Percentiles rank a stretch among this genome's conserved stretches.
Conservation (phyloP, 2,797 vertebrate species). For the Sebastes matsubarae region DNA sequence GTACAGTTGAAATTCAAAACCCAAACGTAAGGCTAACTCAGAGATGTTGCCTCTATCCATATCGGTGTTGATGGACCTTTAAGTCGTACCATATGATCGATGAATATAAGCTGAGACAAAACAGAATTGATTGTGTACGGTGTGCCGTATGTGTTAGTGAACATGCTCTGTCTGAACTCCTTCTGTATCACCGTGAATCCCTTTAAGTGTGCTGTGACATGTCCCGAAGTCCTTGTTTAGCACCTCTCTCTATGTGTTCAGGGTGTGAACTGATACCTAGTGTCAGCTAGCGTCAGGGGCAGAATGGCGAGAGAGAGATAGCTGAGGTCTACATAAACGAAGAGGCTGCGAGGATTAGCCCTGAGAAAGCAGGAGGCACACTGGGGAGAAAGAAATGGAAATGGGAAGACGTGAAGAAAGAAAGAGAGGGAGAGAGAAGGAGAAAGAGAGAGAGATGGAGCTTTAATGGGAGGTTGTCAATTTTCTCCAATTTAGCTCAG, state of each 20-base stretch:
- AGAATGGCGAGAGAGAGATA: constrained; percentile 63
- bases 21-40: neutral
- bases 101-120: neutral
- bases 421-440: constrained; percentile 12
- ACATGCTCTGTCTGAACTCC: constrained; percentile 75
- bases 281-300: constrained; percentile 88
- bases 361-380: constrained; percentile 52
- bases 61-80: neutral
- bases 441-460: neutral
- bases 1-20: constrained; percentile 8
- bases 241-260: constrained; percentile 89
- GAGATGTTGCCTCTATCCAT: neutral
- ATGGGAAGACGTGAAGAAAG: constrained; percentile 42
- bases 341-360: constrained; percentile 52
- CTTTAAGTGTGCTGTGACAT: constrained; percentile 92
- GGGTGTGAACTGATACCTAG: constrained; percentile 93
- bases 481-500: constrained; percentile 73
- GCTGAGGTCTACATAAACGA: constrained; percentile 51
- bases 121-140: constrained; percentile 1
- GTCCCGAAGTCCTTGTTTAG: constrained; percentile 92
- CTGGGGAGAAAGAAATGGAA: constrained; percentile 71
- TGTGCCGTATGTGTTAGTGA: neutral
- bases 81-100: neutral
- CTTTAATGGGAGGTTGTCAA: constrained; percentile 48
- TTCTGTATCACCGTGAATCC: constrained; percentile 81